Conservation (phyloP, 2,888 invertebrate species). For the Hirtodrosophila trivittata region DNA sequence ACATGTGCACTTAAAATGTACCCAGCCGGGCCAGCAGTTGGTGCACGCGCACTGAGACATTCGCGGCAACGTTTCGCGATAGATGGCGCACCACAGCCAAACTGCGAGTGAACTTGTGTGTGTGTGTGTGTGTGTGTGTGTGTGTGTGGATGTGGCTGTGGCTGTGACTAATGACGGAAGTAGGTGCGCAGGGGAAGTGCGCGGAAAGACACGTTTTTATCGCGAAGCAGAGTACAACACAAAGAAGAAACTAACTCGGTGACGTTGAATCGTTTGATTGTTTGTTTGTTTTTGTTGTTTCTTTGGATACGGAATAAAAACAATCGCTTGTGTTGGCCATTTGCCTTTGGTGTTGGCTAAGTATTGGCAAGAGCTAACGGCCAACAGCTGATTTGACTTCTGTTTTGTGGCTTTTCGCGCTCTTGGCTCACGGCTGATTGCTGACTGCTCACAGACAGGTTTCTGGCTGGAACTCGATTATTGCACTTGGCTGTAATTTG, state of each 20-base stretch:
- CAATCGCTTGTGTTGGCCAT: constrained; percentile 2
- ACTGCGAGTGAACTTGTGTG: neutral
- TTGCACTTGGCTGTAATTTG: constrained; percentile 28
- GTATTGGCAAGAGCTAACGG: constrained; percentile 29
- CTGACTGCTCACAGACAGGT: neutral
- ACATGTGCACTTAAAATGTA: constrained; percentile 71
- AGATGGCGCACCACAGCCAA: neutral
- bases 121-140: neutral
- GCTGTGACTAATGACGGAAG: constrained; percentile 1
- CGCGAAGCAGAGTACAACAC: constrained; percentile 23
- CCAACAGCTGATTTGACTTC: constrained; percentile 43
- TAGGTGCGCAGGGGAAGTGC: constrained; percentile 1
- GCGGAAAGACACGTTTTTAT: constrained; percentile 46
- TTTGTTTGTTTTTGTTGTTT: constrained; percentile 11
- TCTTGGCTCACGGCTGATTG: neutral
- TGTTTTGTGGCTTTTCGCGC: constrained; percentile 1
- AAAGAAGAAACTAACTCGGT: constrained; percentile 20
- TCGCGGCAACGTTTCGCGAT: constrained; percentile 62
- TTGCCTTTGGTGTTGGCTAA: too few species aligned
- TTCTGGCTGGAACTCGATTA: too few species aligned
- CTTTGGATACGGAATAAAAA: constrained; percentile 5
- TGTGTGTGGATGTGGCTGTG: neutral
- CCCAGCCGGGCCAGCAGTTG: constrained; percentile 40
- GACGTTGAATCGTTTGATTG: constrained; percentile 25
- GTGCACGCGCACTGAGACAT: constrained; percentile 74